These are phyloP conservation scores for Pangasianodon gigas DNA, from an alignment of 2,113 vertebrate genomes.

Conservation along the genomic window DNA sequence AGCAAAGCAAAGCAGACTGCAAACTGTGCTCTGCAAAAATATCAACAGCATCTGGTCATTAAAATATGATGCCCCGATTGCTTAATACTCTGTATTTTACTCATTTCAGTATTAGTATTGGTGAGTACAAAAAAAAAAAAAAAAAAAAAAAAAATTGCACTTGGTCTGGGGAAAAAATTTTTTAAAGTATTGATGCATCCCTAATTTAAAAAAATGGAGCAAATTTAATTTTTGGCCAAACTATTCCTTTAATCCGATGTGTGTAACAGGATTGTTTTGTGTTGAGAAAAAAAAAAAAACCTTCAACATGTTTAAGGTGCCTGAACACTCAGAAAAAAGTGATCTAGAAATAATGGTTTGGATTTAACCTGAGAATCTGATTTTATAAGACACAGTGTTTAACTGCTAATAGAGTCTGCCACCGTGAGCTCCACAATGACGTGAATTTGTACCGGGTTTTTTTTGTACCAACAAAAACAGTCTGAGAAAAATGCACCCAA, in stretches of 20 bases:
- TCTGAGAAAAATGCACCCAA: background rate
- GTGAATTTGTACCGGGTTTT: slow-evolving; percentile 4
- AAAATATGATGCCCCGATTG: background rate
- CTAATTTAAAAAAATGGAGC: background rate
- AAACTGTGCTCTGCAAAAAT: background rate
- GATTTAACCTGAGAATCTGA: slow-evolving; percentile 86
- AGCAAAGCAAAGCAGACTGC: background rate
- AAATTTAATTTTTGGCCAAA: background rate
- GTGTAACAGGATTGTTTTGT: background rate
- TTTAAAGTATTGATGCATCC: background rate
- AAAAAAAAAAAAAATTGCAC: too few relatives aligned
- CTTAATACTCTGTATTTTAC: background rate
- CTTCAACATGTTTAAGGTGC: slow-evolving; percentile 29
- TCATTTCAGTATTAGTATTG: background rate
- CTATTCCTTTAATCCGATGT: background rate
- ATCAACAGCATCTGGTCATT: background rate
- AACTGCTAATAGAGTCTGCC: slow-evolving; percentile 39
- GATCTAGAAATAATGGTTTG: slow-evolving; percentile 36
- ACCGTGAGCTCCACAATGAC: slow-evolving; percentile 45
- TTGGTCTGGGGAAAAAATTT: background rate
- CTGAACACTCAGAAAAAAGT: background rate
- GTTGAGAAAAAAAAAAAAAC: background rate
- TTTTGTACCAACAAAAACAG: background rate
- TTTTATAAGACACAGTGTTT: slow-evolving; percentile 51
- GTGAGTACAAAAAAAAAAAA: background rate